These are phyloP conservation scores for Cordilura impudica DNA, from an alignment of 2,888 invertebrate genomes.

Conservation along the genomic window DNA sequence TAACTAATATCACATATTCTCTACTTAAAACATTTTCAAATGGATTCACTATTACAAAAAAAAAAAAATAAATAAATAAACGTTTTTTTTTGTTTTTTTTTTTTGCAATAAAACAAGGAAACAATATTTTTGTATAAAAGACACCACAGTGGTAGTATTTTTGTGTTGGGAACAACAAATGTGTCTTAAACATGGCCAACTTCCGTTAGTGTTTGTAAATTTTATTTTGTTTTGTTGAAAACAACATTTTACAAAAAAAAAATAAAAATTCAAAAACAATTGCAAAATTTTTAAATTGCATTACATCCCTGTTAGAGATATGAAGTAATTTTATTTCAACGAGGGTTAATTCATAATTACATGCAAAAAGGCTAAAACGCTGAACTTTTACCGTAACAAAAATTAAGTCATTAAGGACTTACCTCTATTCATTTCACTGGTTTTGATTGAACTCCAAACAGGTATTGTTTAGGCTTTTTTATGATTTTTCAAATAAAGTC, in stretches of 20 bases:
- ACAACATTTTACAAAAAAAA: not conserved
- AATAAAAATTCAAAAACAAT: not conserved
- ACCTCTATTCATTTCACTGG: too few relatives aligned
- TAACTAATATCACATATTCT: not conserved
- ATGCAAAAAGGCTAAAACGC: too few relatives aligned
- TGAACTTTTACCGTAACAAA: too few relatives aligned
- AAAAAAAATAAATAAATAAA: too few relatives aligned
- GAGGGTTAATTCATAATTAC: conserved; percentile 11
- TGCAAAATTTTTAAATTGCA: conserved; percentile 46
- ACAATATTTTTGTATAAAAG: conserved; percentile 54
- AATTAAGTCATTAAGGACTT: too few relatives aligned
- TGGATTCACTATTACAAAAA: conserved; percentile 8
- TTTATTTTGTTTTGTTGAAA: conserved; percentile 2
- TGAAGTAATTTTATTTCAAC: not conserved
- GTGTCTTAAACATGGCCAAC: conserved; percentile 66
- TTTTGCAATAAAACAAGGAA: conserved; percentile 36
- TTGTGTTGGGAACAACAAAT: conserved; percentile 54
- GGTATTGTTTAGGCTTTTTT: too few relatives aligned
- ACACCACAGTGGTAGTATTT: conserved; percentile 39
- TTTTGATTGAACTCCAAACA: too few relatives aligned
- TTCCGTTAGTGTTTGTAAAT: conserved; percentile 58
- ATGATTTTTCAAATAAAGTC: too few relatives aligned
- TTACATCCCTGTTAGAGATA: conserved; percentile 38
- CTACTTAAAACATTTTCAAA: conserved; percentile 24
- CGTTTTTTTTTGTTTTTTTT: too few relatives aligned